A percentile compares a stretch with the other conserved stretches of the same genome.
These are phyloP conservation scores for Channa striata DNA, from an alignment of 2,797 vertebrate species.

Conservation along the genomic window DNA sequence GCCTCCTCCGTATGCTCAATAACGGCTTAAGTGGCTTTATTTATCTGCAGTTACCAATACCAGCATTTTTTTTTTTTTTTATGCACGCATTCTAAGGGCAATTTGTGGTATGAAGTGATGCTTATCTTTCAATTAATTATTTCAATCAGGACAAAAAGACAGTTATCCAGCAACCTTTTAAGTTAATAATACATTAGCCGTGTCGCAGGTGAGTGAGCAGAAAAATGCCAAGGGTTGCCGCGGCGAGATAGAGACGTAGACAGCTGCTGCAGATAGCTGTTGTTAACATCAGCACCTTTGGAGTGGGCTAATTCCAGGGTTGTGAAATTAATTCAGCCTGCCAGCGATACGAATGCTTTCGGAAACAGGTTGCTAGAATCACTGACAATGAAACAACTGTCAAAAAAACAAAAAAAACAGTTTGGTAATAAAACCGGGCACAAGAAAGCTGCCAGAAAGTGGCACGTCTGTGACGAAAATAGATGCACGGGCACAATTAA, in stretches of 20 bases:
- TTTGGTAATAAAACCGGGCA: constrained; percentile 35
- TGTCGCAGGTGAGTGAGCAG: neutral
- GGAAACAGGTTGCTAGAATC: constrained; percentile 34
- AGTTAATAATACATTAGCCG: constrained; percentile 9
- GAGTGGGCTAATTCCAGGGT: constrained; percentile 18
- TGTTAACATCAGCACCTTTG: constrained; percentile 37
- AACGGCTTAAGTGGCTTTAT: neutral
- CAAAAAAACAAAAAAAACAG: constrained; percentile 29
- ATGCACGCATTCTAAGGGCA: neutral
- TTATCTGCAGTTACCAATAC: constrained; percentile 16
- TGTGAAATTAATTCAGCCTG: constrained; percentile 33
- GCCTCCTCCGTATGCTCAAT: neutral
- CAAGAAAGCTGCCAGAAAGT: constrained; percentile 48
- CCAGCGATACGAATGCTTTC: constrained; percentile 38
- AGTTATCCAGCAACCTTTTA: constrained; percentile 2
- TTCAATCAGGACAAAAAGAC: constrained; percentile 4
- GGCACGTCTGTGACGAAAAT: constrained; percentile 50
- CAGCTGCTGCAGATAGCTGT: constrained; percentile 5
- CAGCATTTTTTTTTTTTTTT: neutral
- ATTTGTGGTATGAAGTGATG: constrained; percentile 1
- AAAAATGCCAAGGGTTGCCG: constrained; percentile 26
- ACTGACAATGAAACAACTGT: constrained; percentile 41
- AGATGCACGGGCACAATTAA: constrained; percentile 32
- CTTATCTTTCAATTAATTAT: neutral
- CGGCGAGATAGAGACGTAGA: constrained; percentile 10